phyloP scores from a whole-genome alignment of 2,797 vertebrate species.

The Sciurus carolinensis region DNA sequence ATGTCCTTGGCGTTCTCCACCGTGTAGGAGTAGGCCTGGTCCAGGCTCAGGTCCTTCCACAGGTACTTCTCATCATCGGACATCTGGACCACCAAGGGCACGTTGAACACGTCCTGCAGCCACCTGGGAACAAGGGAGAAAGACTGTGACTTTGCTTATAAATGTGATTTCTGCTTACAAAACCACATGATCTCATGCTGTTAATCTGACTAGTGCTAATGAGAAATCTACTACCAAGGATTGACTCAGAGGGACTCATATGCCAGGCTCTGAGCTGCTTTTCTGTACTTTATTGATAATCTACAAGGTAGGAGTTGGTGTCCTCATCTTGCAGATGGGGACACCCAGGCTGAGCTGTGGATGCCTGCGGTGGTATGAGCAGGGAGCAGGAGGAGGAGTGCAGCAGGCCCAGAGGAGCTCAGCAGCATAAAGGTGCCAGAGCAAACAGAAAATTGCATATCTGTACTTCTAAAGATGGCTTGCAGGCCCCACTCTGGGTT shows the following conservation, averaged over 20 bases:
- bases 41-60: slow-evolving; percentile 97
- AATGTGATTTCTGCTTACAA: neutral
- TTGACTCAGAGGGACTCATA: accelerated
- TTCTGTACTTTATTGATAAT: neutral
- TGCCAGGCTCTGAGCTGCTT: neutral
- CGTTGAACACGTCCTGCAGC: slow-evolving; percentile 97
- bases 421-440: neutral
- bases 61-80: slow-evolving; percentile 99
- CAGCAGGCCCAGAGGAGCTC: neutral
- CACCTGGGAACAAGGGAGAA: slow-evolving; percentile 90
- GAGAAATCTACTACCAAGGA: too few species aligned
- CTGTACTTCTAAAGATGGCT: neutral
- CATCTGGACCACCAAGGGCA: slow-evolving; percentile 97
- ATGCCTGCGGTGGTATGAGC: accelerated
- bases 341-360: neutral
- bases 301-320: neutral
- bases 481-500: neutral
- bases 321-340: neutral
- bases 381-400: neutral
- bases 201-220: accelerated
- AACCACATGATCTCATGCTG: accelerated
- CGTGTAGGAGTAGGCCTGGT: slow-evolving; percentile 93
- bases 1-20: slow-evolving; percentile 97
- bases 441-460: neutral
- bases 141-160: accelerated